Evolutionary conservation across 2,113 vertebrate genomes (phyloP).

Genomic region (Boleophthalmus pectinirostris): DNA sequence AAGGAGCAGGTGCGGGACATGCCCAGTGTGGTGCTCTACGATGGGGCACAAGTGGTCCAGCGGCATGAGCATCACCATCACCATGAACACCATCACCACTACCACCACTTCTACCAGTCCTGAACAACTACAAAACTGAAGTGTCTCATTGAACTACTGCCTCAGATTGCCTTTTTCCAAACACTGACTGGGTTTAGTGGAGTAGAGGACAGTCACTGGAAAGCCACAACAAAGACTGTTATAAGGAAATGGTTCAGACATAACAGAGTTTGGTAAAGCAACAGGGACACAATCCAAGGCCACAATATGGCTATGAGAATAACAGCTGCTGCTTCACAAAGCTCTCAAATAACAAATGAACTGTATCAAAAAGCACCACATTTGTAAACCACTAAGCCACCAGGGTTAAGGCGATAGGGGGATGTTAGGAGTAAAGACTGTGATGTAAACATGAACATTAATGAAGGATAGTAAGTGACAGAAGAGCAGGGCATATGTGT

Average conservation of each 20-base stretch:
- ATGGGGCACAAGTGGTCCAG: conserved; percentile 92
- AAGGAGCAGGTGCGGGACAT: conserved; percentile 90
- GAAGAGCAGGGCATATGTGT: conserved; percentile 34
- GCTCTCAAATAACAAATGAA: conserved; percentile 13
- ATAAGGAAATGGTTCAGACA: conserved; percentile 35
- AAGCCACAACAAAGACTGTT: conserved; percentile 51
- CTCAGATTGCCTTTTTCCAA: conserved; percentile 12
- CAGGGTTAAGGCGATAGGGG: conserved; percentile 33
- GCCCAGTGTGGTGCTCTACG: conserved; percentile 85
- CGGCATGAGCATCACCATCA: conserved; percentile 98
- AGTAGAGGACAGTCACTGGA: conserved; percentile 25
- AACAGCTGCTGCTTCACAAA: conserved; percentile 11
- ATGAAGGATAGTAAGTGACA: conserved; percentile 63
- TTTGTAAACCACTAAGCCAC: conserved; percentile 54
- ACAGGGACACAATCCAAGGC: conserved; percentile 31
- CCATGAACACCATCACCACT: conserved; percentile 98
- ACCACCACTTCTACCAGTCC: conserved; percentile 98
- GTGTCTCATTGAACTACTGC: conserved; percentile 27
- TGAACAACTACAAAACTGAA: conserved; percentile 74
- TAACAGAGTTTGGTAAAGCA: conserved; percentile 25
- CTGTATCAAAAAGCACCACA: conserved; percentile 35
- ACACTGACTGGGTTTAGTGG: conserved; percentile 16
- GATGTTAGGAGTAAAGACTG: conserved; percentile 35
- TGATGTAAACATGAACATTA: conserved; percentile 47
- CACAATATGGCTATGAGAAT: conserved; percentile 21